Evolutionary conservation across 2,888 invertebrate species (phyloP).

Genomic region (Tipula lateralis): DNA sequence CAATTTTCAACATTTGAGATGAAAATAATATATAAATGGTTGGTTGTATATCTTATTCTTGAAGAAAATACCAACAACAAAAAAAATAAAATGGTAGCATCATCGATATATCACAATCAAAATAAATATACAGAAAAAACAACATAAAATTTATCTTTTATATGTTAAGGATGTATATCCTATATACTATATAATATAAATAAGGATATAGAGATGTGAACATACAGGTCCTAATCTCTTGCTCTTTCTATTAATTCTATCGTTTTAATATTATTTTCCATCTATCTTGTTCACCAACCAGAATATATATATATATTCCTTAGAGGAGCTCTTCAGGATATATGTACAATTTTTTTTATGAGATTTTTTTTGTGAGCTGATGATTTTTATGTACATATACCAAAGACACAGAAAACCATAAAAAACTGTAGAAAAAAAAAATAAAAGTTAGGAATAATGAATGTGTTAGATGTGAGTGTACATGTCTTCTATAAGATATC

Average conservation of each 20-base stretch:
- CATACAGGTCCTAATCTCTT: conserved; percentile 24
- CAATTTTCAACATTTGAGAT: conserved; percentile 11
- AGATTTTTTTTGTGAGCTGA: background rate
- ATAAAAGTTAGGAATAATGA: background rate
- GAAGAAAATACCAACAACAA: background rate
- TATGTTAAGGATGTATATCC: conserved; percentile 11
- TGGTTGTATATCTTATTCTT: background rate
- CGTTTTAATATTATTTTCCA: conserved; percentile 19
- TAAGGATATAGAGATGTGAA: conserved; percentile 11
- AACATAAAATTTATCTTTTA: conserved; percentile 15
- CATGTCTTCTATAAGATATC: background rate
- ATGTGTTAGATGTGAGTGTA: conserved; percentile 9
- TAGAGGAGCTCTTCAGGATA: background rate
- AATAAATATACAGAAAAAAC: background rate
- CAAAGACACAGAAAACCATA: background rate
- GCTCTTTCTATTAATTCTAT: conserved; percentile 24
- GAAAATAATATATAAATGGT: conserved; percentile 1
- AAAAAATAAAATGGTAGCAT: background rate
- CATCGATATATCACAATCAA: conserved; percentile 24
- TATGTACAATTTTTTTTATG: background rate
- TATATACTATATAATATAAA: background rate
- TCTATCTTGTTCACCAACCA: conserved; percentile 11
- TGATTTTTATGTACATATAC: background rate
- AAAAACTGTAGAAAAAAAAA: background rate
- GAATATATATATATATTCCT: background rate